These are phyloP conservation scores for Glyphotaelius pellucidus DNA, from an alignment of 2,888 invertebrate species.

Conservation along the genomic window DNA sequence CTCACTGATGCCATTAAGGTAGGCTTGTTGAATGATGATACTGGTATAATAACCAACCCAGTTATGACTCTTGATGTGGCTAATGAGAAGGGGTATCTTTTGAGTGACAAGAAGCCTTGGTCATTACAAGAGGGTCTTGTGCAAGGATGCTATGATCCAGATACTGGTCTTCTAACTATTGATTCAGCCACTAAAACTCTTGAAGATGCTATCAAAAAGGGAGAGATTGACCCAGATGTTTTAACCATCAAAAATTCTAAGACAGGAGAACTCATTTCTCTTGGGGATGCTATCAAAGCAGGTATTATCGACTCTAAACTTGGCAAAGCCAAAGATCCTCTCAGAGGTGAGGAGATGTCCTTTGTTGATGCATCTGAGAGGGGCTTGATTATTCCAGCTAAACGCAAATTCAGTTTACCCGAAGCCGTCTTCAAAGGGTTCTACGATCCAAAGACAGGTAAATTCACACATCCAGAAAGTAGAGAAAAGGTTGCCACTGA, in stretches of 20 bases:
- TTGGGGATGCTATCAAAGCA: constrained; percentile 86
- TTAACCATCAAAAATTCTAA: constrained; percentile 88
- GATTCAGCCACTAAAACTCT: constrained; percentile 84
- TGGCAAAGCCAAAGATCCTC: constrained; percentile 88
- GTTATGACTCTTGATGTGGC: constrained; percentile 87
- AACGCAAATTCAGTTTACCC: constrained; percentile 88
- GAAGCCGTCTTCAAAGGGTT: constrained; percentile 95
- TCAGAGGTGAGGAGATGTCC: constrained; percentile 84
- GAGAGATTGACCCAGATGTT: constrained; percentile 86
- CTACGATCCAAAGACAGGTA: constrained; percentile 90
- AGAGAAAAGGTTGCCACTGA: constrained; percentile 88
- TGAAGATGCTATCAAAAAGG: constrained; percentile 84
- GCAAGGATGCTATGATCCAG: constrained; percentile 87
- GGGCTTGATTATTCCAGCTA: constrained; percentile 88
- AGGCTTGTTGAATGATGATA: constrained; percentile 83
- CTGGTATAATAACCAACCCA: constrained; percentile 84
- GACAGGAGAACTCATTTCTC: constrained; percentile 87
- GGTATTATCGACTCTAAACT: constrained; percentile 88
- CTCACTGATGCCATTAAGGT: constrained; percentile 84
- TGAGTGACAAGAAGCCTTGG: constrained; percentile 88
- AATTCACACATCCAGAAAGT: constrained; percentile 88
- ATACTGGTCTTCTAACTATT: constrained; percentile 84
- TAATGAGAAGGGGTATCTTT: constrained; percentile 87
- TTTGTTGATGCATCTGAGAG: constrained; percentile 90
- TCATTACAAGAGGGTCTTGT: constrained; percentile 90